Evolutionary conservation across 2,797 vertebrate genomes (phyloP), one percentile per base, ranked within the genome.

Genomic region (Sardinella longiceps): DNA sequence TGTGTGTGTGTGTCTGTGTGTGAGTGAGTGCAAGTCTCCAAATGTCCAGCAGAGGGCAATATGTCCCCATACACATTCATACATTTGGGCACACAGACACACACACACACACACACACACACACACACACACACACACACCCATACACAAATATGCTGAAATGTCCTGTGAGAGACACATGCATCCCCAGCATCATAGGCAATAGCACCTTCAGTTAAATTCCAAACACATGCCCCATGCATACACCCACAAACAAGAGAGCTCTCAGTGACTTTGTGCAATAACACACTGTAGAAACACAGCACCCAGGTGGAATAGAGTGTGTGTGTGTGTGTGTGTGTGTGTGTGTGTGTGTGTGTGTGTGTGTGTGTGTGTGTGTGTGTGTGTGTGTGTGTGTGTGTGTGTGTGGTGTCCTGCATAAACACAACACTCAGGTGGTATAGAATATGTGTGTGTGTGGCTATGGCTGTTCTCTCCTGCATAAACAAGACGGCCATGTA

Each of bases 41-140:
- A 0, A 28, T 15, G 3, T 87, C 95, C 96, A 80, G 93, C 90
- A 0, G 97, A 96, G 90, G 95, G 95, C 87, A 91, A 91, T 89
- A 94, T 95, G 92, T 92, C 89, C 83, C 93, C 30, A 70, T 5
- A 37, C 28, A 70, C 63, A 70, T 50, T 50, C 9, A 50, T 9
- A 2, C 9, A 11, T 14, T 50, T 2, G 12, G 48, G 48, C 12
- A 11, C 63, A 33, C 12, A 37, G 11, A 66, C 60, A 66, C 25
- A 83, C 48, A 50, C 63, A 39, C 84, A 2, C 0, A 37, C 80
- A 6, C 60, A 66, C 60, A 66, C 5, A 66, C 2, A 66, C 60
- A 66, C 60, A 30, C n/a, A 63, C 28, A 63, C 23, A 63, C 10
- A 11, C 23, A 23, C 60, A 28, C 9, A 2, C 66, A 39, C 84